Base-by-base conservation (phyloP, 1,140 invertebrate species). In the Trachelipus rathkii region DNA sequence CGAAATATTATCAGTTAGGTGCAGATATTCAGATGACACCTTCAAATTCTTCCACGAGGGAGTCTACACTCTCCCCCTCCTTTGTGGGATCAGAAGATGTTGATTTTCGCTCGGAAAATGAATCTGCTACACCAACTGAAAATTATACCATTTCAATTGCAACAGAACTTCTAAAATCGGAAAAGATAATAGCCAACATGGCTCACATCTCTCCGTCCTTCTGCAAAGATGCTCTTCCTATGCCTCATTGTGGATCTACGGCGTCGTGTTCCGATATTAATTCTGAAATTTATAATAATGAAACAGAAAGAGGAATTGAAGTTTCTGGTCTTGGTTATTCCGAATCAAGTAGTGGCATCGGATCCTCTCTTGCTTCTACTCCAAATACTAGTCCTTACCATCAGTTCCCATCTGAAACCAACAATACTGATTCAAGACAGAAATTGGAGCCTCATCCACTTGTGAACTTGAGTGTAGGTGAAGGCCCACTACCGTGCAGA, bases 361-460 rank as follows among this genome's bases (percentile, higher is more conserved):
- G 50, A 60, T 60, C 50, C 50, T 60, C 50, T 60, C 50, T 60
- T 19, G 50, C 50, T 60, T 60, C 50, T 60, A 60, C 50, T 19
- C 50, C 50, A 60, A 60, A 60, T 60, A 19, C 19, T 15, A 60
- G 50, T 19, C 50, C 50, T 19, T 60, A 13, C 50, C 50, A 60
- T 19, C 11, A 60, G 19, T 33, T 33, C 6, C 50, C 50, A 15
- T 60, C 11, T 60, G 11, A 13, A 19, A 15, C 50, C 19, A 60
- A 2, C 19, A 19, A 19, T 19, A 60, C 2, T 19, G 8, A 60
- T 60, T 19, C 50, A 60, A 60, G 50, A 60, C 50, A 2, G 50
- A 60, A 60, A 60, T 19, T 60, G 8, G 50, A 60, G 19, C 50
- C 50, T 15, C 50, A 60, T 60, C 50, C 50, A 60, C 50, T 60